Conservation (phyloP, 2,888 invertebrate species). For the Cephus spinipes region DNA sequence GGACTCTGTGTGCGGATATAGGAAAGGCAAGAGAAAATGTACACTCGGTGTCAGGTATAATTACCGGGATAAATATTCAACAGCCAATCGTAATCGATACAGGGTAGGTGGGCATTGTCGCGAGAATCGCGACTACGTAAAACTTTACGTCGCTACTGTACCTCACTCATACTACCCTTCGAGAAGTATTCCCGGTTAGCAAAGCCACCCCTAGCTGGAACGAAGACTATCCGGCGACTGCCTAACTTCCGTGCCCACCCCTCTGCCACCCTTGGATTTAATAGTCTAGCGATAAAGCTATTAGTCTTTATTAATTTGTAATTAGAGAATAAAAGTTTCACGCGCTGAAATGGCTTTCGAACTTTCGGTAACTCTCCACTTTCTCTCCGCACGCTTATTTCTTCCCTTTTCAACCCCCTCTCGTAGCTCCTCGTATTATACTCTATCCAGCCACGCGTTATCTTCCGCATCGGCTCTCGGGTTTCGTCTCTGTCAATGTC, state of each 20-base stretch:
- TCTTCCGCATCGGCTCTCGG: not conserved
- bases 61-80: conserved; percentile 26
- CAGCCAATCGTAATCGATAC: conserved; percentile 6
- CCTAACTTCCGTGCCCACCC: conserved; percentile 22
- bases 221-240: conserved; percentile 20
- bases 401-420: not conserved
- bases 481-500: not conserved
- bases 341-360: conserved; percentile 31
- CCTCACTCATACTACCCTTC: not conserved
- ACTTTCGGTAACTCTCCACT: conserved; percentile 22
- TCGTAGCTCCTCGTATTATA: not conserved
- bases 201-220: not conserved
- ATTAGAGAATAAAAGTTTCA: conserved; percentile 52
- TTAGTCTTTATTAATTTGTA: conserved; percentile 59
- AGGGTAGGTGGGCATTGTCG: not conserved
- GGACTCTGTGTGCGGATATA: not conserved
- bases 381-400: not conserved
- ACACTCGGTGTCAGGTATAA: conserved; percentile 2
- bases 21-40: not conserved
- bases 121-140: not conserved
- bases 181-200: not conserved
- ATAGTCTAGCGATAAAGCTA: conserved; percentile 55
- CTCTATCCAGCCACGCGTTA: not conserved
- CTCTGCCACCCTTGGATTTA: conserved; percentile 37
- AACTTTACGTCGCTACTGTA: not conserved